Conservation (phyloP, 2,888 invertebrate species). For the Pocota personata region DNA sequence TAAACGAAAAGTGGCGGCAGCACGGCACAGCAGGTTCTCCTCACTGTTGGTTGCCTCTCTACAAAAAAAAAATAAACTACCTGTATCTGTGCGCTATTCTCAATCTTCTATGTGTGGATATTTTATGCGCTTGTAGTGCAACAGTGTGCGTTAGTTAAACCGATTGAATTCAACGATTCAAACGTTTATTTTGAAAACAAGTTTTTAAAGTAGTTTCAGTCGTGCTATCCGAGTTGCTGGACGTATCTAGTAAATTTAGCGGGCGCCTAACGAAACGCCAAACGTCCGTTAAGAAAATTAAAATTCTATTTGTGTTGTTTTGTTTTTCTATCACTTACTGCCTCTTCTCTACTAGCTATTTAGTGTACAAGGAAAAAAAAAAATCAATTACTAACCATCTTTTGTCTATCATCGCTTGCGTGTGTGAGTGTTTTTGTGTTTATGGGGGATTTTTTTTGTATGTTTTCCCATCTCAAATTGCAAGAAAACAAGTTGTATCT, state of each 20-base stretch:
- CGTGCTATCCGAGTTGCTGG: constrained; percentile 81
- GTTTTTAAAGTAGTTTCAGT: constrained; percentile 82
- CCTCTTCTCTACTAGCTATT: background rate
- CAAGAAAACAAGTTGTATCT: constrained; percentile 64
- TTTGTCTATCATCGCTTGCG: constrained; percentile 9
- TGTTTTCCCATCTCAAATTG: constrained; percentile 55
- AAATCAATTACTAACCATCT: constrained; percentile 38
- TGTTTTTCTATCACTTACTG: background rate
- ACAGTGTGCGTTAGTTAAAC: constrained; percentile 61
- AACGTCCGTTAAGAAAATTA: constrained; percentile 57
- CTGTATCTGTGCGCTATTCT: constrained; percentile 38
- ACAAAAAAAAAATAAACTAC: constrained; percentile 43
- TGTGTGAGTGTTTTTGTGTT: constrained; percentile 3
- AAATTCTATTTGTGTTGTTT: background rate
- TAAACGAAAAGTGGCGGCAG: constrained; percentile 21
- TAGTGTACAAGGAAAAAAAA: background rate
- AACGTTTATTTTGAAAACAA: constrained; percentile 79
- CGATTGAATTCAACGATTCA: constrained; percentile 65
- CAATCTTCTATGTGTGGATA: background rate
- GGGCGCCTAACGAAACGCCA: constrained; percentile 36
- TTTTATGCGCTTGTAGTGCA: constrained; percentile 55
- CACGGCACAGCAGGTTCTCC: constrained; percentile 36
- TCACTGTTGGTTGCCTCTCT: constrained; percentile 11
- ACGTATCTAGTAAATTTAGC: constrained; percentile 73
- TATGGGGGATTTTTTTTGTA: background rate